A percentile compares a stretch with the other conserved stretches of the same genome.
phyloP scores from a whole-genome alignment of 2,113 vertebrate genomes.

The Phodopus roborovskii region DNA sequence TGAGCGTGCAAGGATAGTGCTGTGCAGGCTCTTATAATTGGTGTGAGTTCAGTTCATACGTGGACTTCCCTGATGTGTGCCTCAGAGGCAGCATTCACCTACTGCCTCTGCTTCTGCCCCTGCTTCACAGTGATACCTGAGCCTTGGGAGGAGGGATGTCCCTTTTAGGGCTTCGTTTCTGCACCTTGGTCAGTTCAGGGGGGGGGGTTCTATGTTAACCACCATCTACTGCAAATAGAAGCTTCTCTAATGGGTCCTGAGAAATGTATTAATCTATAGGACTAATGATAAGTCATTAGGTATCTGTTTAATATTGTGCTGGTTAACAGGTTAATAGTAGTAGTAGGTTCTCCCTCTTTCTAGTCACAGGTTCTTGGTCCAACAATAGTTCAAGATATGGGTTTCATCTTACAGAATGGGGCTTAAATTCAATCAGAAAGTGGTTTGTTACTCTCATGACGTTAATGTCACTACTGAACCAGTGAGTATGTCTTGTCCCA shows the following conservation, averaged over 20 bases:
- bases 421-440: background rate
- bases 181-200: background rate
- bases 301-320: background rate
- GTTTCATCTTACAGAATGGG: background rate
- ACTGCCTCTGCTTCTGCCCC: background rate
- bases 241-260: background rate
- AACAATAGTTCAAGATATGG: background rate
- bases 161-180: background rate
- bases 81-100: background rate
- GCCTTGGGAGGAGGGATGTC: background rate
- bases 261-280: background rate
- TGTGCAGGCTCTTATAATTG: background rate
- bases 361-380: background rate
- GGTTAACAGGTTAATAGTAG: background rate
- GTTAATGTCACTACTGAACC: background rate
- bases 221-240: background rate
- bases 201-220: background rate
- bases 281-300: background rate
- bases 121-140: background rate
- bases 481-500: background rate
- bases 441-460: background rate
- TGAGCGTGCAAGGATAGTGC: background rate
- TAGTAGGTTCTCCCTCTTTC: background rate
- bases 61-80: background rate
- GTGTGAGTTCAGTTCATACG: background rate